Percentiles rank a stretch among this genome's conserved stretches.
These are phyloP conservation scores for Tenualosa thibaudeaui DNA, from an alignment of 2,797 vertebrate species.

Conservation along the genomic window DNA sequence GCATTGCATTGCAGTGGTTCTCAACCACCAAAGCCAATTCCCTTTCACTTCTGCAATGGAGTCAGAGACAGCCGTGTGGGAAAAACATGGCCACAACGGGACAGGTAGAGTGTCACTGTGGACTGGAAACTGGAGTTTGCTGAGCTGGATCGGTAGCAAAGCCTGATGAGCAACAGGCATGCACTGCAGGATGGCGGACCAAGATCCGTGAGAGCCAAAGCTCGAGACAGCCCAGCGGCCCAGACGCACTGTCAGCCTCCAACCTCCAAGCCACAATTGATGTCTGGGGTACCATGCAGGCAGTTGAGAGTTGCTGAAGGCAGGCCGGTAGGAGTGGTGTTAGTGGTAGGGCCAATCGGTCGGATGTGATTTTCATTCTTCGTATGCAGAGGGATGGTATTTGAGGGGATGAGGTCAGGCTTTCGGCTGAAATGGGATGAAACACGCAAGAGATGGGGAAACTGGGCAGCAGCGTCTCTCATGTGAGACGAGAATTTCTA, in stretches of 20 bases:
- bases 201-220: constrained; percentile 62
- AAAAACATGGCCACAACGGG: background rate
- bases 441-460: background rate
- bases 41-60: background rate
- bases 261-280: constrained; percentile 79
- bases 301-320: constrained; percentile 57
- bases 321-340: constrained; percentile 66
- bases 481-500: background rate
- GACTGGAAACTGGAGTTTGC: background rate
- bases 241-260: constrained; percentile 81
- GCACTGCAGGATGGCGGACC: constrained; percentile 50
- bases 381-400: constrained; percentile 69
- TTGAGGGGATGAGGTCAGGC: constrained; percentile 73
- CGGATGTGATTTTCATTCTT: constrained; percentile 75
- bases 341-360: constrained; percentile 63
- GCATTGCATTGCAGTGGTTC: background rate
- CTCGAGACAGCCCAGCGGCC: constrained; percentile 74
- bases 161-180: constrained; percentile 40
- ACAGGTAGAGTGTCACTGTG: background rate
- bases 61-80: background rate
- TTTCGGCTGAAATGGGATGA: constrained; percentile 64
- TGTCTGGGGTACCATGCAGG: constrained; percentile 55
- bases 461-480: background rate
- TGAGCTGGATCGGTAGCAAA: background rate
- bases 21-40: background rate